Evolutionary conservation across 2,888 invertebrate genomes (phyloP).

Genomic region (Bruchidius siliquastri): DNA sequence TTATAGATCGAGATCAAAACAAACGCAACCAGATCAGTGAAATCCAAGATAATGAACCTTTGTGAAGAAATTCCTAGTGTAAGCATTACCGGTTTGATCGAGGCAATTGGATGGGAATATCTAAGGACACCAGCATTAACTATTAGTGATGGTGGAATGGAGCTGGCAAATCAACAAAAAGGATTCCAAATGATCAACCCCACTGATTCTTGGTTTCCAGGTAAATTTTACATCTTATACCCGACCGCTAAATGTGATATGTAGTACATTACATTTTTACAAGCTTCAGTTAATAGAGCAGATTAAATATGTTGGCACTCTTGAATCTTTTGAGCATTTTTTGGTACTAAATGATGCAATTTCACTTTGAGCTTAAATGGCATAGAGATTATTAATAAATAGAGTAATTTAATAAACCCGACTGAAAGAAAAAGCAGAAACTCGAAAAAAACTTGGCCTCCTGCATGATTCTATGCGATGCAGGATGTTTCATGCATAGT

Average conservation of each 20-base stretch:
- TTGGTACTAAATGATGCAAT: too few relatives aligned
- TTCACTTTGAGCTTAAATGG: too few relatives aligned
- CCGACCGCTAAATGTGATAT: too few relatives aligned
- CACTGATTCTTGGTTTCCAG: conserved; percentile 83
- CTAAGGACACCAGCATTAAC: conserved; percentile 66
- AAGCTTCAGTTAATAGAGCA: too few relatives aligned
- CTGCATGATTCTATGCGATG: not conserved
- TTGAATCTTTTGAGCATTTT: too few relatives aligned
- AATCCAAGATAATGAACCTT: conserved; percentile 79
- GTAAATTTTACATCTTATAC: conserved; percentile 49
- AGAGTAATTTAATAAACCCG: too few relatives aligned
- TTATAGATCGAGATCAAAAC: conserved; percentile 73
- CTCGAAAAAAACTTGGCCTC: too few relatives aligned
- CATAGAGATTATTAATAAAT: too few relatives aligned
- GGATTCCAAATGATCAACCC: conserved; percentile 85
- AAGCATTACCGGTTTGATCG: conserved; percentile 66
- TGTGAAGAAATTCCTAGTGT: conserved; percentile 68
- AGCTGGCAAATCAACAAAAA: conserved; percentile 67
- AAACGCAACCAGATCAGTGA: conserved; percentile 80
- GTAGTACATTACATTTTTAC: too few relatives aligned
- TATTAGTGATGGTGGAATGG: conserved; percentile 67
- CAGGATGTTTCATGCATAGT: too few relatives aligned
- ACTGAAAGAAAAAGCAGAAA: too few relatives aligned
- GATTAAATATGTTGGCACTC: too few relatives aligned
- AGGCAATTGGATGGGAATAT: conserved; percentile 80